A percentile compares a stretch with the other conserved stretches of the same genome.
Conservation (phyloP, 2,113 vertebrate species). For the Pteropus alecto region DNA sequence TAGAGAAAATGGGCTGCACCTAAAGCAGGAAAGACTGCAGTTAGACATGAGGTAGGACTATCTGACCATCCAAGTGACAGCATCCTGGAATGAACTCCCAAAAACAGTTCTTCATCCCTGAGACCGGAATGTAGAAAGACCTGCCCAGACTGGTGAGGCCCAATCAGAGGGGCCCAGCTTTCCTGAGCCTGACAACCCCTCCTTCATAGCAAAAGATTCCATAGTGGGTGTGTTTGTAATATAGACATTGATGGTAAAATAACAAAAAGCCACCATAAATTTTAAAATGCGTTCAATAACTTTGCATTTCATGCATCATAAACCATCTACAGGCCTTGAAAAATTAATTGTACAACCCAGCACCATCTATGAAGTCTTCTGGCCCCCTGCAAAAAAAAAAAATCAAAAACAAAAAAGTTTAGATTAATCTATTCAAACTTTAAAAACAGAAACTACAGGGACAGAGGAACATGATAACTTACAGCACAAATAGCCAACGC, state of each 20-base stretch:
- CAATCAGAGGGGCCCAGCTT: not conserved
- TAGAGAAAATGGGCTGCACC: not conserved
- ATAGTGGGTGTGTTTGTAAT: not conserved
- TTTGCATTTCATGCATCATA: not conserved
- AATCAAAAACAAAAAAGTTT: not conserved
- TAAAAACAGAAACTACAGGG: not conserved
- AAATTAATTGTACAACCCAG: not conserved
- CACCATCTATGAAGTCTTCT: not conserved
- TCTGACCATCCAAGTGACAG: not conserved
- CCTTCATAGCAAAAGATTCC: not conserved
- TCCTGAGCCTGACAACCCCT: not conserved
- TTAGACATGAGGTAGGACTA: not conserved
- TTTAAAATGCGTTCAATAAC: not conserved
- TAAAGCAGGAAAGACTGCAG: slow-evolving; percentile 23
- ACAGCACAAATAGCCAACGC: not conserved
- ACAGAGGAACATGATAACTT: not conserved
- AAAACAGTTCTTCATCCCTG: not conserved
- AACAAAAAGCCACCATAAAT: not conserved
- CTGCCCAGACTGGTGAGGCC: not conserved
- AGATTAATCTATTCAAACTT: not conserved
- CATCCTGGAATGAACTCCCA: not conserved
- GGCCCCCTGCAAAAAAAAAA: not conserved
- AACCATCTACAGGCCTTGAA: not conserved
- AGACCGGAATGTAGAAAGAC: slow-evolving; percentile 48
- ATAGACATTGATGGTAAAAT: not conserved